A percentile compares a stretch with the other conserved stretches of the same genome.
These are phyloP conservation scores for Accipiter virgatus DNA, from an alignment of 2,113 vertebrate species.

Conservation along the genomic window DNA sequence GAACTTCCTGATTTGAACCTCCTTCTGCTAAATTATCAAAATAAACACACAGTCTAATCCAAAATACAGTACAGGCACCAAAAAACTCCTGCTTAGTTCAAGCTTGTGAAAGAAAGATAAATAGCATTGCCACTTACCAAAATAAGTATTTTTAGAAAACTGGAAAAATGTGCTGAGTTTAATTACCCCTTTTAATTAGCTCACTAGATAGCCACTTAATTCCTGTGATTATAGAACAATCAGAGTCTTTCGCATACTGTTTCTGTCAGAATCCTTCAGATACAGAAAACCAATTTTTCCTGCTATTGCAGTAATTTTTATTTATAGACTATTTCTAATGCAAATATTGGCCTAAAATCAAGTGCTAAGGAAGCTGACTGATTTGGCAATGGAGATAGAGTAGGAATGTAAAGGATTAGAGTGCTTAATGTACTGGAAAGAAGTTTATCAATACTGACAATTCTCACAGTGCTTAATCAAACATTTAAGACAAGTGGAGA, in stretches of 20 bases:
- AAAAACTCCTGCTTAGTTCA: not conserved
- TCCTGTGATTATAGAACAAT: not conserved
- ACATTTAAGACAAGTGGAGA: constrained; percentile 72
- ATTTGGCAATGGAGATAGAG: constrained; percentile 36
- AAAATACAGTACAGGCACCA: not conserved
- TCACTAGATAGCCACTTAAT: not conserved
- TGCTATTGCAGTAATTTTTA: not conserved
- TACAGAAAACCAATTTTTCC: not conserved
- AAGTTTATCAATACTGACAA: constrained; percentile 77
- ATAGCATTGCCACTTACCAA: not conserved
- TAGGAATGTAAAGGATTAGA: constrained; percentile 75
- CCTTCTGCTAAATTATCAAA: not conserved
- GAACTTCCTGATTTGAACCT: not conserved
- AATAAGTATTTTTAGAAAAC: not conserved
- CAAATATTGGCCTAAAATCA: constrained; percentile 52
- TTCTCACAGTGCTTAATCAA: constrained; percentile 77
- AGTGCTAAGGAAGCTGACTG: constrained; percentile 22
- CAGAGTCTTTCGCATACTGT: not conserved
- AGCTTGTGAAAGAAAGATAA: not conserved
- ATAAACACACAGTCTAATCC: not conserved
- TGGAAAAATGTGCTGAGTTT: not conserved
- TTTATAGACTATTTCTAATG: constrained; percentile 14
- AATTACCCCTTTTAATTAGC: not conserved
- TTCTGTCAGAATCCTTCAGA: not conserved
- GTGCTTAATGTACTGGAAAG: constrained; percentile 72